Percentiles rank a stretch among this genome's conserved stretches.
phyloP scores from a whole-genome alignment of 1,140 invertebrate species.

The Andrena cerasifolii region DNA sequence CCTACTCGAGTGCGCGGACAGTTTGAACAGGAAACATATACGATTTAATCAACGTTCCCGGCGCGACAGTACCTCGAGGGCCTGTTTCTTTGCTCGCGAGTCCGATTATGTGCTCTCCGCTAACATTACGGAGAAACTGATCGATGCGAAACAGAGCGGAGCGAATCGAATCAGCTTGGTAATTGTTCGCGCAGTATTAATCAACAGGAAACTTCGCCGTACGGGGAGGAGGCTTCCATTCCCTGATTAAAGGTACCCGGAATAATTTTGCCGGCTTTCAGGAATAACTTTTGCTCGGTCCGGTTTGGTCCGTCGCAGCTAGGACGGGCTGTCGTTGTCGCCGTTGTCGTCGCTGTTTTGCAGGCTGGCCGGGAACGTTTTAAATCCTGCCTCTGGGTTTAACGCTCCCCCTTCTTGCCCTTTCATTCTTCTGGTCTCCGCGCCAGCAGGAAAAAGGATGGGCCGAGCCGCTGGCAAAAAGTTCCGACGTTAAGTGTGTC shows the following conservation, averaged over 20 bases:
- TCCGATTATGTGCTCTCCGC: too few species aligned
- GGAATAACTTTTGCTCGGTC: conserved; percentile 58
- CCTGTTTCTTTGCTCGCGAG: too few species aligned
- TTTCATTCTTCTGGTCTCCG: conserved; percentile 33
- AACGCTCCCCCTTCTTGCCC: conserved; percentile 27
- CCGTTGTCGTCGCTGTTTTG: conserved; percentile 59
- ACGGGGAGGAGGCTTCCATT: conserved; percentile 26
- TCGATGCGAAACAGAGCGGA: too few species aligned
- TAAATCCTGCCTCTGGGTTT: conserved; percentile 63
- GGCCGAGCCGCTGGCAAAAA: conserved; percentile 51
- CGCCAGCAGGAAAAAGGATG: conserved; percentile 40
- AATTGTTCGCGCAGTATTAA: neutral
- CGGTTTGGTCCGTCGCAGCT: conserved; percentile 34
- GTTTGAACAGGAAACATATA: too few species aligned
- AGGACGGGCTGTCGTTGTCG: neutral
- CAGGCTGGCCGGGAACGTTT: conserved; percentile 57
- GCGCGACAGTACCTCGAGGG: too few species aligned
- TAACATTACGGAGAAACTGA: too few species aligned
- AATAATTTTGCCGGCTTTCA: conserved; percentile 47
- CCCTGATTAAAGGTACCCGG: conserved; percentile 37
- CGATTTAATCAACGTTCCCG: too few species aligned
- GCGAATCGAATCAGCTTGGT: neutral
- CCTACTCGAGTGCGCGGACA: too few species aligned
- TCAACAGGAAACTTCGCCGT: too few species aligned
- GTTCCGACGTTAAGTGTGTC: conserved; percentile 67